Conservation (phyloP, 2,888 invertebrate species). For the Buathra laborator region DNA sequence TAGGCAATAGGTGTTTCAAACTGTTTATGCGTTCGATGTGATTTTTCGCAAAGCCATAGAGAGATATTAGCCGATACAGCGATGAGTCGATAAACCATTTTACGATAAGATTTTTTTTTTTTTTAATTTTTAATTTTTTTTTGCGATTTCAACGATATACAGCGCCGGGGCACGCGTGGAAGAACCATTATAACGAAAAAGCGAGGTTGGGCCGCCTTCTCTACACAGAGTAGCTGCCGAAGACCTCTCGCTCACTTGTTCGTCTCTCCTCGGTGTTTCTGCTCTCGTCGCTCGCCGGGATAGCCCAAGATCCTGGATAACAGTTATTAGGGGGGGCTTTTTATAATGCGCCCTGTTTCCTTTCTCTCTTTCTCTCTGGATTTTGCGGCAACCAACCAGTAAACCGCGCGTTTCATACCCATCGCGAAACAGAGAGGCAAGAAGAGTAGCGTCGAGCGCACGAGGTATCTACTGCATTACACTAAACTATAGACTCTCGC, state of each 20-base stretch:
- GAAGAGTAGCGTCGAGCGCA: slow-evolving; percentile 58
- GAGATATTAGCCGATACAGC: too few species aligned
- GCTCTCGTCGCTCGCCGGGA: slow-evolving; percentile 72
- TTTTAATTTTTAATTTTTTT: slow-evolving; percentile 23
- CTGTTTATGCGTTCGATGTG: too few species aligned
- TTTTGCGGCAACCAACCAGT: slow-evolving; percentile 65
- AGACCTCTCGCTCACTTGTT: slow-evolving; percentile 31
- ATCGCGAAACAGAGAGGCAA: slow-evolving; percentile 54
- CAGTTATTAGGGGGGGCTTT: slow-evolving; percentile 85
- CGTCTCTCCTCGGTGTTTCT: slow-evolving; percentile 31
- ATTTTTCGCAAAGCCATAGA: background rate
- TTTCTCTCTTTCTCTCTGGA: slow-evolving; percentile 68
- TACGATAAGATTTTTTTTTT: background rate
- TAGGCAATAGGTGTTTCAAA: background rate
- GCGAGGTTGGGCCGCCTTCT: slow-evolving; percentile 51
- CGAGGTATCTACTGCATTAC: slow-evolving; percentile 48
- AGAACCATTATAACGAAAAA: slow-evolving; percentile 60
- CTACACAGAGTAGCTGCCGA: slow-evolving; percentile 50
- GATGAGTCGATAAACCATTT: background rate
- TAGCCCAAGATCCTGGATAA: slow-evolving; percentile 84
- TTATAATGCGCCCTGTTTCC: slow-evolving; percentile 82
- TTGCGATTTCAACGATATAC: slow-evolving; percentile 38
- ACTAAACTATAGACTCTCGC: slow-evolving; percentile 26
- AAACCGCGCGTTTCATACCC: slow-evolving; percentile 55
- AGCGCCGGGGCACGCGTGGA: slow-evolving; percentile 52